These are phyloP conservation scores for Brenthis ino DNA, from an alignment of 2,888 invertebrate species.

Conservation along the genomic window DNA sequence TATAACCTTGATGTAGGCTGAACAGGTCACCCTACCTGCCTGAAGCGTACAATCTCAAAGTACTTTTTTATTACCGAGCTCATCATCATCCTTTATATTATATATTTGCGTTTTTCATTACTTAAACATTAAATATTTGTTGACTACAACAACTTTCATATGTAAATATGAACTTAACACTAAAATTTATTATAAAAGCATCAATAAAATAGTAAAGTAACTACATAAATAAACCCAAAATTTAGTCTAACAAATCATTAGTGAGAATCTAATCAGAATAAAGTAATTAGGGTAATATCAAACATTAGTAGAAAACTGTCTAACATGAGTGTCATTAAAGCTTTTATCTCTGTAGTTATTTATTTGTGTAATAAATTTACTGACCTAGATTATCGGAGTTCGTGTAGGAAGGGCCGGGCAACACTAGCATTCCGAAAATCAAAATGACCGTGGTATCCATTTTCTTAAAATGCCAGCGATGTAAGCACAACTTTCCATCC, in stretches of 20 bases:
- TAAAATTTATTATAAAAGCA: no score
- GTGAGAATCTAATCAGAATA: neutral
- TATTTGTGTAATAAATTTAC: constrained; percentile 39
- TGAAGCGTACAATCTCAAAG: neutral
- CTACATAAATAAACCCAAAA: neutral
- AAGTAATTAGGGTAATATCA: constrained; percentile 8
- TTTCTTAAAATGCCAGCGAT: constrained; percentile 20
- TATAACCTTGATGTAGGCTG: constrained; percentile 24
- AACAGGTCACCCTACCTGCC: constrained; percentile 14
- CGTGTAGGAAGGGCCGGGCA: constrained; percentile 67
- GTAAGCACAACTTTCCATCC: constrained; percentile 9
- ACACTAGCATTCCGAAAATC: constrained; percentile 60
- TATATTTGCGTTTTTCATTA: neutral
- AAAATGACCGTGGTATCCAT: constrained; percentile 43
- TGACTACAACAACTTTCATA: no score
- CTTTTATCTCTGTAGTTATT: constrained; percentile 29
- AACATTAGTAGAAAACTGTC: constrained; percentile 10
- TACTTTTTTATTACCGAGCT: constrained; percentile 5
- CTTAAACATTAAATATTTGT: neutral
- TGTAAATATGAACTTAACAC: no score
- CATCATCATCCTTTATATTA: constrained; percentile 11
- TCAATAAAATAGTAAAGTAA: neutral
- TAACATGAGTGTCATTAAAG: constrained; percentile 21
- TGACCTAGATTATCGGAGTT: constrained; percentile 76
- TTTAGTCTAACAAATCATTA: neutral